These are phyloP conservation scores for Microhierax caerulescens DNA, from an alignment of 2,797 vertebrate genomes.

Conservation along the genomic window DNA sequence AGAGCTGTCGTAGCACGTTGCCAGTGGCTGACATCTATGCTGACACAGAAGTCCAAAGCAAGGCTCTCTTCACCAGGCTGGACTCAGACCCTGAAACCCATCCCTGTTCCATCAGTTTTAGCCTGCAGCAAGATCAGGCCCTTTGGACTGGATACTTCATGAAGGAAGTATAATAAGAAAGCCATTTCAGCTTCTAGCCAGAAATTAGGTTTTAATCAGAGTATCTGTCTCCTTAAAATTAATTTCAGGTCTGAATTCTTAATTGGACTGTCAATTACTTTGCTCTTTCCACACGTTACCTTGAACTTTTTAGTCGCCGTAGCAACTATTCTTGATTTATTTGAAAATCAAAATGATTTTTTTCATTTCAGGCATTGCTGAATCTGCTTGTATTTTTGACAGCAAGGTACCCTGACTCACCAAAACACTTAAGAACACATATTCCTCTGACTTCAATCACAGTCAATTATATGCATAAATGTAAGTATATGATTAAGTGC, in stretches of 20 bases:
- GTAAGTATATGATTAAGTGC: background rate
- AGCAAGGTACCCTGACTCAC: background rate
- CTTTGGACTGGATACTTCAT: background rate
- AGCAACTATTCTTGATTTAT: slow-evolving; percentile 71
- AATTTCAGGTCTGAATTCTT: slow-evolving; percentile 44
- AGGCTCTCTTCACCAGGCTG: background rate
- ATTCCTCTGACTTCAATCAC: background rate
- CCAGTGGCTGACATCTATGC: background rate
- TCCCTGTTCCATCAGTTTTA: background rate
- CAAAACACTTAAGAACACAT: background rate
- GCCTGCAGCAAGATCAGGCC: background rate
- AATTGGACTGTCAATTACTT: slow-evolving; percentile 47
- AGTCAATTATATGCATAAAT: background rate
- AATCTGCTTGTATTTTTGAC: slow-evolving; percentile 30
- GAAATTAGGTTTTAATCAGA: slow-evolving; percentile 46
- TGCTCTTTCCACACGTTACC: slow-evolving; percentile 37
- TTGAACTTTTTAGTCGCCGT: slow-evolving; percentile 66
- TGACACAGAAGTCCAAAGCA: background rate
- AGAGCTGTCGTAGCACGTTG: background rate
- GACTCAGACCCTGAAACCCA: background rate
- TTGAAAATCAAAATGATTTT: slow-evolving; percentile 66
- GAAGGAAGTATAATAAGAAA: background rate
- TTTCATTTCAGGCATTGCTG: slow-evolving; percentile 52
- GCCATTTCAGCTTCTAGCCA: slow-evolving; percentile 22
- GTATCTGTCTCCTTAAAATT: slow-evolving; percentile 21